Conservation (phyloP, 2,113 vertebrate genomes). For the Megaptera novaeangliae region DNA sequence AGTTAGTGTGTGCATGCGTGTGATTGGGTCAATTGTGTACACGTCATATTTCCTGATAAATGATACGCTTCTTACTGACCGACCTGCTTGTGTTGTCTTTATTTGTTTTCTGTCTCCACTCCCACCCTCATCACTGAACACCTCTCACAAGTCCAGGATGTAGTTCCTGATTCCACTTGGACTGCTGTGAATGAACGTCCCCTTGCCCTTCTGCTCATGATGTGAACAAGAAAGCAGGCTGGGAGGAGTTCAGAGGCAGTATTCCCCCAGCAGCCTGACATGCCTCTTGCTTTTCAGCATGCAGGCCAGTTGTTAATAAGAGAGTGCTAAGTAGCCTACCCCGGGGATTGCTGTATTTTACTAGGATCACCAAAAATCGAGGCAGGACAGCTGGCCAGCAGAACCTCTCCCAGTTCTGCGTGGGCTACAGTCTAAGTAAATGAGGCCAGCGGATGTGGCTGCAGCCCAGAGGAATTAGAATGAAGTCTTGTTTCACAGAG, state of each 20-base stretch:
- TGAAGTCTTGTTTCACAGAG: background rate
- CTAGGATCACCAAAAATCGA: background rate
- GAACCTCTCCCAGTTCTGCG: background rate
- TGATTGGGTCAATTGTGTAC: background rate
- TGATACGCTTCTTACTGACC: background rate
- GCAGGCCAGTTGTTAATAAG: background rate
- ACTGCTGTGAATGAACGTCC: background rate
- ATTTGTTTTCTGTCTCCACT: background rate
- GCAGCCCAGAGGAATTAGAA: background rate
- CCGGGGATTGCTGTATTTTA: background rate
- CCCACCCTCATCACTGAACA: background rate
- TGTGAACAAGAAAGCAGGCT: background rate
- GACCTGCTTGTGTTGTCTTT: background rate
- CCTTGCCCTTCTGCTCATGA: background rate
- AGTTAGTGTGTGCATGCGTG: background rate
- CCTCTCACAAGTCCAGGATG: background rate
- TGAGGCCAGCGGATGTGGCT: conserved; percentile 19
- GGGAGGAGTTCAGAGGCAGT: background rate
- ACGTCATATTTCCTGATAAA: background rate
- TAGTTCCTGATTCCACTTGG: background rate
- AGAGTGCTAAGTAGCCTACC: background rate
- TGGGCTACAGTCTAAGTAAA: background rate
- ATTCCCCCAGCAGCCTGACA: background rate
- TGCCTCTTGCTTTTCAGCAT: background rate
- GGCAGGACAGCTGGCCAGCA: background rate